Evolutionary conservation across 2,797 vertebrate genomes (phyloP), one percentile per base, ranked within the genome.

Genomic region (Emys orbicularis): DNA sequence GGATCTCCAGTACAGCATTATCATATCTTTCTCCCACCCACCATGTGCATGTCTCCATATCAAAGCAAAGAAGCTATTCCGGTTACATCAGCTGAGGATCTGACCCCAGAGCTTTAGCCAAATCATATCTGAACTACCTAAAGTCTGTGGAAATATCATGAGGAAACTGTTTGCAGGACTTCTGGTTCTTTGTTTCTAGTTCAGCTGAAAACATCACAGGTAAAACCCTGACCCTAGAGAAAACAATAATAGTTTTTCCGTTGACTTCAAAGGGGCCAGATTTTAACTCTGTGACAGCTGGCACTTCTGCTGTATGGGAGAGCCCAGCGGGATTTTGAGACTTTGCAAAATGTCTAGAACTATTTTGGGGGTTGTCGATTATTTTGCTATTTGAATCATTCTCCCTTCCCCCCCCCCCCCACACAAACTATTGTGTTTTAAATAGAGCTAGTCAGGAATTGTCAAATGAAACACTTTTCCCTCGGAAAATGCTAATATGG

Each of bases 31-130:
- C 31, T n/a, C 34, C n/a, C 16, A 2, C 8, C 7, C 59, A 61
- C 29, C 29, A 34, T 34, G 8, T 25, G 25, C 56, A 8, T 27
- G 25, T 57, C 56, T 57, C 23, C 11, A 27, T 2, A 10, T 57
- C 56, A 7, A 65, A 65, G n/a, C 61, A 65, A n/a, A 13, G 61
- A 65, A 65, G 16, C 61, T 65, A 31, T 65, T 31, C 61, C 61
- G 6, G 29, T 65, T n/a, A 34, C 61, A 65, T 15, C 47, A 9
- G 3, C 27, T n/a, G 41, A 15, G 21, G 21, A 10, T 31, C 47
- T 44, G 0, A 0, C 76, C 27, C 47, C 18, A 3, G 6, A 4
- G 27, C 2, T 29, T n/a, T 76, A 19, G 29, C 54, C 10, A 1
- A 12, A 3, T 11, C 27, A 77, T 11, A 5, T 10, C 50, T n/a